Conservation (phyloP, 1,140 invertebrate genomes). For the Drosophila orena region DNA sequence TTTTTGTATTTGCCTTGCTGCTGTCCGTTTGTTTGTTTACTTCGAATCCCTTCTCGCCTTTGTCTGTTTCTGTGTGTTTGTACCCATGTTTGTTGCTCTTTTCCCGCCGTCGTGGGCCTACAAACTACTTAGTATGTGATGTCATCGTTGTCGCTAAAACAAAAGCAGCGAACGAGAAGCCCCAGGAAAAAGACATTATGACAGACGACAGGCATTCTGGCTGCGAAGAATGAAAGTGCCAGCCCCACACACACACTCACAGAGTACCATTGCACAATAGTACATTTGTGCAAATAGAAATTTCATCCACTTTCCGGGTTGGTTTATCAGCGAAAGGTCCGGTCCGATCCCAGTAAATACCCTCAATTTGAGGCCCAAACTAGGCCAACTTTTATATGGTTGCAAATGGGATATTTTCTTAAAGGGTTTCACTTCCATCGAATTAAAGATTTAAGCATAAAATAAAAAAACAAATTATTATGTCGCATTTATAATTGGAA, state of each 20-base stretch:
- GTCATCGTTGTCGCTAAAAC: slow-evolving; percentile 67
- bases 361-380: background rate
- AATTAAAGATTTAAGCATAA: too few species aligned
- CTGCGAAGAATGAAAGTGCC: slow-evolving; percentile 15
- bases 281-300: slow-evolving; percentile 16
- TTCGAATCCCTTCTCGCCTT: slow-evolving; percentile 61
- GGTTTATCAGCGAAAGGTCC: background rate
- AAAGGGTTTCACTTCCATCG: too few species aligned
- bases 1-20: slow-evolving; percentile 42
- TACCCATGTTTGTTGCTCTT: slow-evolving; percentile 24
- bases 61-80: slow-evolving; percentile 55
- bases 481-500: too few species aligned
- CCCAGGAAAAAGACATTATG: slow-evolving; percentile 26
- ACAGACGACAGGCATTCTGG: slow-evolving; percentile 13
- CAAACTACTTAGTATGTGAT: slow-evolving; percentile 52
- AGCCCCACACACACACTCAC: background rate
- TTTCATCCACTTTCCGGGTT: slow-evolving; percentile 5
- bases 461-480: too few species aligned
- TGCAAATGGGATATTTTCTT: too few species aligned
- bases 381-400: background rate
- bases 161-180: slow-evolving; percentile 36
- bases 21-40: slow-evolving; percentile 68
- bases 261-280: background rate
- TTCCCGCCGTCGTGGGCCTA: slow-evolving; percentile 48
- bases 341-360: slow-evolving; percentile 1